A percentile compares a stretch with the other conserved stretches of the same genome.
Conservation (phyloP, 2,797 vertebrate genomes). For the Coreius guichenoti region DNA sequence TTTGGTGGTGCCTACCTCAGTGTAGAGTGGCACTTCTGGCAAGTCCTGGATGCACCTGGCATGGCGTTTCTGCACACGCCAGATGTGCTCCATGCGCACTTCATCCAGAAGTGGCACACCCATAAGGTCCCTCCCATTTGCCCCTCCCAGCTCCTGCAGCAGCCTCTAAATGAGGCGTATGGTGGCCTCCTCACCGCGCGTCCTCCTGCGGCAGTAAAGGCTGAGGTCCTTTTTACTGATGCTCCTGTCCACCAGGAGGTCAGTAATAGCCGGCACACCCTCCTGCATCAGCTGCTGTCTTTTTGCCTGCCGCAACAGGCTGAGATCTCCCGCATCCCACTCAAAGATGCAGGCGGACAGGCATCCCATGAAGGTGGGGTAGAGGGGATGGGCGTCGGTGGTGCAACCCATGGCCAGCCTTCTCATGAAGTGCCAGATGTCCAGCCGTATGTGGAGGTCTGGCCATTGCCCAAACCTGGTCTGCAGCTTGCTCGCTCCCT, state of each 20-base stretch:
- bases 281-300: conserved; percentile 23
- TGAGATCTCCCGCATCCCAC: too few species aligned
- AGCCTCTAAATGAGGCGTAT: conserved; percentile 23
- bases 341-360: too few species aligned
- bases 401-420: too few species aligned
- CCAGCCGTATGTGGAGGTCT: too few species aligned
- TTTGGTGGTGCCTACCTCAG: too few species aligned
- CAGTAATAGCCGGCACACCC: conserved; percentile 17
- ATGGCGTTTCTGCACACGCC: conserved; percentile 26
- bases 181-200: conserved; percentile 12
- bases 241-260: conserved; percentile 8
- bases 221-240: conserved; percentile 36
- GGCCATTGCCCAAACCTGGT: too few species aligned
- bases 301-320: conserved; percentile 23
- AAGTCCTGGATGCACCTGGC: conserved; percentile 50
- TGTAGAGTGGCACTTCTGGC: too few species aligned
- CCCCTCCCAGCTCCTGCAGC: conserved; percentile 33
- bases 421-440: too few species aligned
- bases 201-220: conserved; percentile 36
- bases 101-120: conserved; percentile 25
- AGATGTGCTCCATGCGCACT: conserved; percentile 42
- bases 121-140: conserved; percentile 23
- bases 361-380: too few species aligned
- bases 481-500: too few species aligned
- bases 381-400: too few species aligned